Base-by-base conservation (phyloP, 2,797 vertebrate genomes). In the Phaenicophaeus curvirostris region DNA sequence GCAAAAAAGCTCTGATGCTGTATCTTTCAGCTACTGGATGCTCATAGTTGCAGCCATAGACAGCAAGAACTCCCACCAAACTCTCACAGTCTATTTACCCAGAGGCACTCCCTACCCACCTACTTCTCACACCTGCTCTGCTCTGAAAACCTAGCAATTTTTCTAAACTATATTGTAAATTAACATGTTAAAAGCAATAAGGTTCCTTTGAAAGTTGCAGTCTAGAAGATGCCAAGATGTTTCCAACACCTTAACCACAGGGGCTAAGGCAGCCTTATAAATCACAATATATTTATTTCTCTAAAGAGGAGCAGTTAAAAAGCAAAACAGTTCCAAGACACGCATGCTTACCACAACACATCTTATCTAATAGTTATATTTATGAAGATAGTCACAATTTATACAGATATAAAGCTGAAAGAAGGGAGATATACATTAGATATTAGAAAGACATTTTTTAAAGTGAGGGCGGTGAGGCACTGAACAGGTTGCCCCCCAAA, bases 41-140 rank as follows among this genome's bases (percentile, higher is more conserved):
- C 25, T 39, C 23, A 33, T 8, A n/a, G 15, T 13, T 57, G 58
- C 41, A 66, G 35, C 23, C 50, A 35, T 2, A 65, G 41, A 55
- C 4, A 16, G 39, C 41, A 30, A 74, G 19, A 69, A 39, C 24
- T 82, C 51, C 62, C 41, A 46, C 41, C 57, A 57, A 61, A 85
- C 25, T 28, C 41, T 28, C 13, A 3, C n/a, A 42, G 20, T 12
- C 62, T 65, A 18, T n/a, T 69, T 44, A 41, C 1, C 0, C 33
- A 13, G 11, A 0, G 39, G 39, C 8, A 3, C 31, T 31, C 37
- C n/a, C 37, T 63, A 31, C 30, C 17, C 1, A 0, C 13, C 46
- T 24, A 25, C 51, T 59, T 50, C 73, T 59, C 57, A 55, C 35
- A 23, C 9, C 51, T n/a, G 12, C 37, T 63, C 51, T 68, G 39